Percentiles rank a stretch among this genome's conserved stretches.
Conservation (phyloP, 2,888 invertebrate genomes). For the Xanthia icteritia region DNA sequence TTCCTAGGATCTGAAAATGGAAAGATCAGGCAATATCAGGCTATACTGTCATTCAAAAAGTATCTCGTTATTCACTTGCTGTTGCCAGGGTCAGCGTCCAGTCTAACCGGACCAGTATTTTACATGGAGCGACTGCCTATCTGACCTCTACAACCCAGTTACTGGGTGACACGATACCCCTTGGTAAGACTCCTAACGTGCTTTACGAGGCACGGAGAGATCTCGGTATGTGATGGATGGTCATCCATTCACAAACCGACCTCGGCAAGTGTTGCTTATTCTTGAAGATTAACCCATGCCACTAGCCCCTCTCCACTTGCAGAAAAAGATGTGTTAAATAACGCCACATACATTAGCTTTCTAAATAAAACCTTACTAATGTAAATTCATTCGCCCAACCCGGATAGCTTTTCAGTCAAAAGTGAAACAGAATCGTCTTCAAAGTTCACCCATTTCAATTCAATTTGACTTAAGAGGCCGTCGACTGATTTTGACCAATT, state of each 20-base stretch:
- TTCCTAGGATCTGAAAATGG: background rate
- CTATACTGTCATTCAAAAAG: background rate
- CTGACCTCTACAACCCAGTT: no score
- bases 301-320: background rate
- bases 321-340: background rate
- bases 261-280: background rate
- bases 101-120: background rate
- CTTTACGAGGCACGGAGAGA: no score
- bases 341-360: background rate
- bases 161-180: no score
- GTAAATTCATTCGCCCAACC: background rate
- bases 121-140: no score
- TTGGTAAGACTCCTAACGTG: no score
- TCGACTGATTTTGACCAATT: no score
- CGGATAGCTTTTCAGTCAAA: background rate
- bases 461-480: background rate
- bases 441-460: slow-evolving; percentile 15
- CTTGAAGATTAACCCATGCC: background rate
- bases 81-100: no score
- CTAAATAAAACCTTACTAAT: background rate
- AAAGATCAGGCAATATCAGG: background rate
- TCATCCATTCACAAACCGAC: background rate
- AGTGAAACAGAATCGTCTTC: background rate
- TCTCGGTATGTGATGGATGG: no score
- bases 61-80: background rate